A percentile compares a stretch with the other conserved stretches of the same genome.
Conservation (phyloP, 2,797 vertebrate species). For the Adrianichthys oophorus region DNA sequence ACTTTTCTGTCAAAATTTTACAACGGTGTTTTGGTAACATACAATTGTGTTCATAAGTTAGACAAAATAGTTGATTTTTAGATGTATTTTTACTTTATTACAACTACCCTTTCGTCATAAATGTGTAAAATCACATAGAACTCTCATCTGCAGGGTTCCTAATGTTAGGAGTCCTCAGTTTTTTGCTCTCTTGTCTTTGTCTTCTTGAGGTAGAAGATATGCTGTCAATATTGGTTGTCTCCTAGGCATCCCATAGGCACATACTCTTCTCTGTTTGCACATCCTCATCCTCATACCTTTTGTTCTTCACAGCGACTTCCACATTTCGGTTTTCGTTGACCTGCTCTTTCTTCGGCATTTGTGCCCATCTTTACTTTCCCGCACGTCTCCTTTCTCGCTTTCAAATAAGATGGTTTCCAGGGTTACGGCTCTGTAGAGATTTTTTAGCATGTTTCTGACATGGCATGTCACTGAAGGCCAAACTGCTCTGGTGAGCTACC, state of each 20-base stretch:
- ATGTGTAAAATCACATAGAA: slow-evolving; percentile 55
- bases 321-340: slow-evolving; percentile 37
- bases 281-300: slow-evolving; percentile 30
- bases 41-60: too few species aligned
- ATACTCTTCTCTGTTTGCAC: slow-evolving; percentile 52
- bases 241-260: slow-evolving; percentile 52
- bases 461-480: slow-evolving; percentile 24
- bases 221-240: slow-evolving; percentile 74
- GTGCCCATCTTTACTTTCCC: slow-evolving; percentile 60
- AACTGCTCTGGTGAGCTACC: slow-evolving; percentile 15
- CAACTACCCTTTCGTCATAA: slow-evolving; percentile 14
- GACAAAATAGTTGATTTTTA: too few species aligned
- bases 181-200: slow-evolving; percentile 21
- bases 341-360: slow-evolving; percentile 25
- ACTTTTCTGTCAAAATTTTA: too few species aligned
- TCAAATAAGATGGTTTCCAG: slow-evolving; percentile 47
- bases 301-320: slow-evolving; percentile 50
- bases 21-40: too few species aligned
- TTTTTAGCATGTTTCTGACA: slow-evolving; percentile 33
- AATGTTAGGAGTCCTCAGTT: slow-evolving; percentile 63
- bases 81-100: too few species aligned
- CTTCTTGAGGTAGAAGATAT: slow-evolving; percentile 24
- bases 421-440: slow-evolving; percentile 27
- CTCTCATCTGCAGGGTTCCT: slow-evolving; percentile 48
- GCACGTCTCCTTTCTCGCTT: slow-evolving; percentile 29